Base-by-base conservation (phyloP, 2,888 invertebrate genomes). In the Rotaria macrura region DNA sequence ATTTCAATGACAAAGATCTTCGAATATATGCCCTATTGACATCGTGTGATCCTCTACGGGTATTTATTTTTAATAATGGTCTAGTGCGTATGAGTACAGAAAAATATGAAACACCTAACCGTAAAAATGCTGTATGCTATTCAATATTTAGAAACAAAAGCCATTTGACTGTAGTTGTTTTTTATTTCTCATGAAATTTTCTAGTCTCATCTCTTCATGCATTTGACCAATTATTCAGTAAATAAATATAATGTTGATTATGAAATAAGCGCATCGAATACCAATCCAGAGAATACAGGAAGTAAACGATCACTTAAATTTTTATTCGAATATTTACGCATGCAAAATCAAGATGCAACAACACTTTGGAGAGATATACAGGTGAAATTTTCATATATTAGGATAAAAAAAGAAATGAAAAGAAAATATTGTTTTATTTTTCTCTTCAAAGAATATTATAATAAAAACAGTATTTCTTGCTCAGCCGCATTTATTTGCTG, bases 201-300 rank as follows among this genome's bases (percentile, higher is more conserved):
- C 84, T 89, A 91, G 91, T 89, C 88, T 86, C 89, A 89, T 55
- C 87, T 90, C 65, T 91, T 87, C 87, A 91, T 91, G 91, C 91
- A 91, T 88, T 88, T 91, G 87, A 91, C 91, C 29, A 91, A 91
- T 89, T 91, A 91, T 87, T 90, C 91, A 17, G 89, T 91, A n/a
- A 91, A 91, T 88, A 91, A 90, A 87, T 90, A 90, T 88, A 91
- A 89, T 87, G 90, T 90, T 57, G 88, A 87, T 86, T 91, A 91
- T 85, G 89, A 90, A 87, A 90, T 90, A 87, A 89, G 89, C 49
- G 88, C 87, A 12, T 88, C 88, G 2, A 87, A 49, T 83, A 43
- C 43, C 25, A 25, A 79, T 43, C 34, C 20, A 20, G 87, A 87
- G 17, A 54, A 83, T n/a, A 87, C 89, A 12, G 91, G 91, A 83